Conservation (phyloP, 2,888 invertebrate species). For the Matsumyia berberina region DNA sequence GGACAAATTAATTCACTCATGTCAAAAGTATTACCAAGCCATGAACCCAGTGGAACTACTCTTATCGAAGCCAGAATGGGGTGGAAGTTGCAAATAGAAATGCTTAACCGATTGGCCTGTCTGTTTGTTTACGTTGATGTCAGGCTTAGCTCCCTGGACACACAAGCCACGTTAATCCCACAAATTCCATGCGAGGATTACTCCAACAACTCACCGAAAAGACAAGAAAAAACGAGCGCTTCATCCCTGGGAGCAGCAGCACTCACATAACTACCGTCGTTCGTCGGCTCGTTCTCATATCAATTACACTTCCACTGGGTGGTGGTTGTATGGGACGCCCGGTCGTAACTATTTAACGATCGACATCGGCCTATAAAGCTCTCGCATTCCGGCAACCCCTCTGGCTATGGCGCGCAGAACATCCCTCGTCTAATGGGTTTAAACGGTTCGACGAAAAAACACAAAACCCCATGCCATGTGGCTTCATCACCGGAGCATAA, state of each 20-base stretch:
- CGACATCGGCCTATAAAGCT: constrained; percentile 43
- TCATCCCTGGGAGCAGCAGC: constrained; percentile 23
- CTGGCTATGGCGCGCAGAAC: background rate
- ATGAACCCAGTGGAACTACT: constrained; percentile 33
- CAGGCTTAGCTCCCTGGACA: constrained; percentile 39
- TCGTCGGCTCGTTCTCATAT: constrained; percentile 55
- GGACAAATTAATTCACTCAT: constrained; percentile 66
- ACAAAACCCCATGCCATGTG: constrained; percentile 34
- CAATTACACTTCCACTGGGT: constrained; percentile 72
- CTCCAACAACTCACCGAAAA: constrained; percentile 21
- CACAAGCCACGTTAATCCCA: constrained; percentile 56
- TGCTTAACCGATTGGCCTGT: constrained; percentile 46
- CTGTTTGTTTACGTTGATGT: constrained; percentile 54
- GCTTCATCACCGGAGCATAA: constrained; percentile 29
- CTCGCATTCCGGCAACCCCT: constrained; percentile 10
- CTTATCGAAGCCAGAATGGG: background rate
- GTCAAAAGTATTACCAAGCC: constrained; percentile 60
- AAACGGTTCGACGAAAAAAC: constrained; percentile 44
- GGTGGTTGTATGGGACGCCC: constrained; percentile 27
- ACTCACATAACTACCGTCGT: constrained; percentile 45
- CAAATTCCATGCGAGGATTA: constrained; percentile 59
- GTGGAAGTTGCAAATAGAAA: constrained; percentile 21
- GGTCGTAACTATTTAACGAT: constrained; percentile 63
- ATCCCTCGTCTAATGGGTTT: constrained; percentile 49
- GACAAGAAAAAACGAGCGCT: background rate